Evolutionary conservation across 2,888 invertebrate species (phyloP), one percentile per base, ranked within the genome.

Genomic region (Melikaiella ostensackeni): DNA sequence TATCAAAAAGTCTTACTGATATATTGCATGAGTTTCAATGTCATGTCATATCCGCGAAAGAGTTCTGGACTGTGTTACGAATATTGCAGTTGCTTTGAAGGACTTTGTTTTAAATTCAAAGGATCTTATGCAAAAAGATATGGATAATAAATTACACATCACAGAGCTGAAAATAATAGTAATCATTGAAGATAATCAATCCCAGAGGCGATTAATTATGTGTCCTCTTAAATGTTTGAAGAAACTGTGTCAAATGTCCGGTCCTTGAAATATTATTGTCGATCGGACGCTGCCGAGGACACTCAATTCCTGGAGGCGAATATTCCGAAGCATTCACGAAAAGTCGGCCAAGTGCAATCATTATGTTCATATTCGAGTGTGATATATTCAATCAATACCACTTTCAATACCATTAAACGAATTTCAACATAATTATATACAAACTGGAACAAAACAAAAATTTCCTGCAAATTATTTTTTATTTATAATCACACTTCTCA

Each of bases 21-120:
- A 70, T 70, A 70, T 70, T 33, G 70, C 70, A 70, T 1, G 6
- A 46, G 50, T 33, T 70, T 30, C 46, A 70, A 70, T 70, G 70
- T 70, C 70, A 70, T 24, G 30, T n/a, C n/a, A 30, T 30, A 50
- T 70, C 30, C 70, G 46, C n/a, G 6, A 70, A 66, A 46, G 9
- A n/a, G 30, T 50, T 46, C 38, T n/a, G 19, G n/a, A 33, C 3
- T 21, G 6, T 35, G 6, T 35, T 63, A 63, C n/a, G 33, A 35
- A 21, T 11, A 64, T 42, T 64, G 21, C 38, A 38, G 24, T 63
- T 35, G n/a, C n/a, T 16, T 61, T 61, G 16, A 21, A 35, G 35
- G n/a, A 46, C 8, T 38, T 9, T 64, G 24, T 38, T 64, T 64
- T 16, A 24, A 42, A 27, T 24, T 2, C 13, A 16, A 24, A 24